phyloP scores from a whole-genome alignment of 1,140 invertebrate genomes.

The Macrostomum lignano region DNA sequence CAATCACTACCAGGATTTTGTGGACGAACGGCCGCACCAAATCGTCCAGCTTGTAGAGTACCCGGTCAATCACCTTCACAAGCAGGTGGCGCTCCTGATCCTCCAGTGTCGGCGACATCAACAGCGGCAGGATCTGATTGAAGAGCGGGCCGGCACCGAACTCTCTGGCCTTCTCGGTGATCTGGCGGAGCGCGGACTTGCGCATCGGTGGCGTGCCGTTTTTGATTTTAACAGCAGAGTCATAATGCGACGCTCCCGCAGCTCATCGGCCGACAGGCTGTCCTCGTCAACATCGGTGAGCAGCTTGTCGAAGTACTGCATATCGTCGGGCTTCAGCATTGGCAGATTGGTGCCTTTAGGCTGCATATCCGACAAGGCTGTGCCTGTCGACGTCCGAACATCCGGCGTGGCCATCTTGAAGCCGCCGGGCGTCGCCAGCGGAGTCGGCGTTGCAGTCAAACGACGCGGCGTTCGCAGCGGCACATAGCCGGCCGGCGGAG shows the following conservation, averaged over 20 bases:
- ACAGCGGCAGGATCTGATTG: conserved; percentile 83
- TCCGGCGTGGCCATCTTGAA: conserved; percentile 53
- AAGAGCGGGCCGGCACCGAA: conserved; percentile 92
- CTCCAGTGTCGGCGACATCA: conserved; percentile 95
- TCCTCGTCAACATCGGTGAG: conserved; percentile 86
- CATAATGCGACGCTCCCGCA: conserved; percentile 97
- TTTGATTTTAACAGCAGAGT: conserved; percentile 91
- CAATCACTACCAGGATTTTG: conserved; percentile 95
- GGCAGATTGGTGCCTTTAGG: conserved; percentile 74
- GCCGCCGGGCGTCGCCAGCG: conserved; percentile 56
- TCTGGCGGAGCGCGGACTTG: conserved; percentile 74
- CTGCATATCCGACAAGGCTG: conserved; percentile 65
- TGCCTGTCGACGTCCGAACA: conserved; percentile 11
- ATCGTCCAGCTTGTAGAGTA: conserved; percentile 93
- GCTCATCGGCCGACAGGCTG: conserved; percentile 65
- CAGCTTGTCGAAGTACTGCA: conserved; percentile 96
- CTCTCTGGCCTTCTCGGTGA: conserved; percentile 87
- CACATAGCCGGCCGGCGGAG: conserved; percentile 74
- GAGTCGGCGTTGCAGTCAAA: conserved; percentile 82
- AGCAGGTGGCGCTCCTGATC: conserved; percentile 94
- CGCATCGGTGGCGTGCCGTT: conserved; percentile 97
- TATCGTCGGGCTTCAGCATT: conserved; percentile 95
- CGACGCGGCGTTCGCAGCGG: conserved; percentile 88
- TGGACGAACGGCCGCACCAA: conserved; percentile 92
- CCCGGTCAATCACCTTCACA: conserved; percentile 90